Percentiles rank a stretch among this genome's conserved stretches.
These are phyloP conservation scores for Channa striata DNA, from an alignment of 2,797 vertebrate species.

Conservation along the genomic window DNA sequence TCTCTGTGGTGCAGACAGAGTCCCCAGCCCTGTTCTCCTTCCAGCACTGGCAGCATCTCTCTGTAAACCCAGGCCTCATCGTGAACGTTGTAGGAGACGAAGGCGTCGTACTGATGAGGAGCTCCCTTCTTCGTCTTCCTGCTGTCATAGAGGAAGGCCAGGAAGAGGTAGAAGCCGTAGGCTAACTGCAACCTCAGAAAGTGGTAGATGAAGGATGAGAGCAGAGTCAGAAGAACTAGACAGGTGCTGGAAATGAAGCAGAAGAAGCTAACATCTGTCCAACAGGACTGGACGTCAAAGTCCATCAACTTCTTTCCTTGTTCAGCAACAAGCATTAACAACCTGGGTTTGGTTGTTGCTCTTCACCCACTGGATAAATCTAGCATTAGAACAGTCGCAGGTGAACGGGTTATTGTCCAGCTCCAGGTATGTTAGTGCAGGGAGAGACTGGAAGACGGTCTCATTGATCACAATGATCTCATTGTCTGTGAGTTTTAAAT, in stretches of 20 bases:
- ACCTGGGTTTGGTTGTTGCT: conserved; percentile 66
- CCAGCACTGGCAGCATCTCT: conserved; percentile 72
- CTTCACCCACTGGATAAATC: too few relatives aligned
- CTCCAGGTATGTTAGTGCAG: conserved; percentile 47
- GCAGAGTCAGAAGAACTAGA: conserved; percentile 47
- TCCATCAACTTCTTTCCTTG: conserved; percentile 53
- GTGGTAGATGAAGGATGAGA: conserved; percentile 17
- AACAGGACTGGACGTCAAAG: conserved; percentile 46
- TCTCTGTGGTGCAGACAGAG: conserved; percentile 76
- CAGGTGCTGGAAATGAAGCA: conserved; percentile 57
- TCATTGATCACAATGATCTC: conserved; percentile 30
- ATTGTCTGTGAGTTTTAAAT: conserved; percentile 25
- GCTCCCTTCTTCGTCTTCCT: conserved; percentile 29
- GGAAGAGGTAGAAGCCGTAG: conserved; percentile 63
- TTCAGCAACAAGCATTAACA: conserved; percentile 5
- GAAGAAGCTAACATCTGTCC: conserved; percentile 35
- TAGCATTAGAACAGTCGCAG: too few relatives aligned
- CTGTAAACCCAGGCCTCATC: conserved; percentile 73
- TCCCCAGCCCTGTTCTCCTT: too few relatives aligned
- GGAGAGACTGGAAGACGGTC: background rate
- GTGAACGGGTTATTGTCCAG: too few relatives aligned
- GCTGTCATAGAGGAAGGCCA: conserved; percentile 65
- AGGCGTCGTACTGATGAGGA: conserved; percentile 66
- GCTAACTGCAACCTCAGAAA: conserved; percentile 66
- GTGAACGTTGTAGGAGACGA: conserved; percentile 75